Evolutionary conservation across 2,888 invertebrate genomes (phyloP).

Genomic region (Teinopalpus imperialis): DNA sequence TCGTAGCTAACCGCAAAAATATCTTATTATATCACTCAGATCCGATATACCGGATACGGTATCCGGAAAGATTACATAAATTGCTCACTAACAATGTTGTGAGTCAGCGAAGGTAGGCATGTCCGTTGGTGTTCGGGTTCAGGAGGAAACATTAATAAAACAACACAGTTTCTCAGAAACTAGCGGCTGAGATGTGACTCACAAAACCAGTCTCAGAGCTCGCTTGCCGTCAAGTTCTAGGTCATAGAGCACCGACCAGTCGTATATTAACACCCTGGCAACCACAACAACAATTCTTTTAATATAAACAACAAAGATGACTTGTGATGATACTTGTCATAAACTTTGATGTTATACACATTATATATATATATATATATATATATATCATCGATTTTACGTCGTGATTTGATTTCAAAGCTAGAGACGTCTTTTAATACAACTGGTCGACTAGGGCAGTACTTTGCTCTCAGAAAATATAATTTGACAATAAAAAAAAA

Average conservation of each 20-base stretch:
- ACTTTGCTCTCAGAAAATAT: too few species aligned
- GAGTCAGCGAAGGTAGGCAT: conserved; percentile 35
- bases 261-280: not conserved
- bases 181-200: conserved; percentile 40
- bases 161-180: conserved; percentile 60
- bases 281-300: not conserved
- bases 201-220: conserved; percentile 42
- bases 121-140: conserved; percentile 34
- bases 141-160: conserved; percentile 61
- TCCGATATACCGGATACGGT: conserved; percentile 38
- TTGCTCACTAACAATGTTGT: conserved; percentile 33
- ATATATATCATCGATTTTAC: too few species aligned
- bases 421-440: too few species aligned
- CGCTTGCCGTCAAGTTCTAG: conserved; percentile 66
- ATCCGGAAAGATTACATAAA: conserved; percentile 31
- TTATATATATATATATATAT: too few species aligned
- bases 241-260: conserved; percentile 57
- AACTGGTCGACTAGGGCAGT: too few species aligned
- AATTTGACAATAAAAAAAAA: too few species aligned
- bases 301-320: not conserved
- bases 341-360: too few species aligned
- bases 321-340: not conserved
- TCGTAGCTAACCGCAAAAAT: conserved; percentile 5
- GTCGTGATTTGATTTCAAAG: too few species aligned
- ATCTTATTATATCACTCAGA: conserved; percentile 31